These are phyloP conservation scores for Danaus melanippus DNA, from an alignment of 1,140 invertebrate species.

Conservation along the genomic window DNA sequence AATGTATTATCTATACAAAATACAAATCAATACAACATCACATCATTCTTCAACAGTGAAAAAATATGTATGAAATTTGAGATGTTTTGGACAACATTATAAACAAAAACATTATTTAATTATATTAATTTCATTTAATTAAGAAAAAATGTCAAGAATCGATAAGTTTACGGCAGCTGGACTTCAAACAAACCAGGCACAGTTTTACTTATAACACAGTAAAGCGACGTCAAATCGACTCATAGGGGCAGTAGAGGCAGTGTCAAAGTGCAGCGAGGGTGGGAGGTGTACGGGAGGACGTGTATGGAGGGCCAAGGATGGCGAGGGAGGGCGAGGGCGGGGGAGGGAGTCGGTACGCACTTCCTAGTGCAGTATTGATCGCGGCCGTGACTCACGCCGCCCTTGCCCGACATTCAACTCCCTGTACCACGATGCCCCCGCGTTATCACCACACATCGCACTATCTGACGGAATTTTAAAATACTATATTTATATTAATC, in stretches of 20 bases:
- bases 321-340: constrained; percentile 15
- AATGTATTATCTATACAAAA: no score
- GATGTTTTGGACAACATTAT: no score
- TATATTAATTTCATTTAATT: no score
- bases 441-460: constrained; percentile 36
- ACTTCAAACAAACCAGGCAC: no score
- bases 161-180: no score
- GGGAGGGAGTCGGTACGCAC: constrained; percentile 36
- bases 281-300: constrained; percentile 17
- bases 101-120: no score
- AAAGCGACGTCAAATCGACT: constrained; percentile 11
- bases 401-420: constrained; percentile 60
- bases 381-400: constrained; percentile 64
- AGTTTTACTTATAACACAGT: no score
- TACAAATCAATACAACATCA: no score
- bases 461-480: constrained; percentile 27
- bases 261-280: constrained; percentile 25
- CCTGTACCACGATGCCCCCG: constrained; percentile 26
- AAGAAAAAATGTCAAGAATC: no score
- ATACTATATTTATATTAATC: no score
- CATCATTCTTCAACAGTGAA: no score
- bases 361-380: constrained; percentile 61
- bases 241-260: constrained; percentile 28
- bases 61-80: no score
- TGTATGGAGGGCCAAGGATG: constrained; percentile 16